phyloP scores from a whole-genome alignment of 2,797 vertebrate species.

The Menidia menidia region DNA sequence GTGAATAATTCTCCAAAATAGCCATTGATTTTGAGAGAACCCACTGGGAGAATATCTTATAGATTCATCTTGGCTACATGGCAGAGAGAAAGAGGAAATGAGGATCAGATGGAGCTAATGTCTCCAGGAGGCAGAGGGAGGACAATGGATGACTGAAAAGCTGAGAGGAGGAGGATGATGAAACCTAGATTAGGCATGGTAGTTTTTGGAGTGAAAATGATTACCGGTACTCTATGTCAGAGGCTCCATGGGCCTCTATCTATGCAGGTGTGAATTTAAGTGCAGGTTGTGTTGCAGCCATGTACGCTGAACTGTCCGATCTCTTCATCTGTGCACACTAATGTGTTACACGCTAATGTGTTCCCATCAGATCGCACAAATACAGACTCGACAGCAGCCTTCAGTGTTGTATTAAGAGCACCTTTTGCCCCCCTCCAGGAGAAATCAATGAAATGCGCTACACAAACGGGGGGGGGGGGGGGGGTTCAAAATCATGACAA shows the following conservation, averaged over 20 bases:
- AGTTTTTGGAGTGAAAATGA: slow-evolving; percentile 66
- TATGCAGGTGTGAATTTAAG: slow-evolving; percentile 24
- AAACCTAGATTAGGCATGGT: slow-evolving; percentile 50
- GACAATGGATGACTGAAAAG: slow-evolving; percentile 54
- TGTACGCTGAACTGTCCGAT: slow-evolving; percentile 31
- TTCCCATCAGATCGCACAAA: slow-evolving; percentile 26
- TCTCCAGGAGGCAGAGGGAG: slow-evolving; percentile 52
- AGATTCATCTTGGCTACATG: slow-evolving; percentile 70
- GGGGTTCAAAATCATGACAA: slow-evolving; percentile 15
- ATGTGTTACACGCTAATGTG: slow-evolving; percentile 33
- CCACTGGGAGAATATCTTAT: slow-evolving; percentile 59
- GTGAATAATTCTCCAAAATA: slow-evolving; percentile 67
- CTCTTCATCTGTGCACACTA: slow-evolving; percentile 42
- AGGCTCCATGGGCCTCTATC: slow-evolving; percentile 24
- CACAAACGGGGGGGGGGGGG: slow-evolving; percentile 53
- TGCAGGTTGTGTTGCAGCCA: slow-evolving; percentile 7
- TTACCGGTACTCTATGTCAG: slow-evolving; percentile 47
- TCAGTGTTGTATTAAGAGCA: slow-evolving; percentile 54
- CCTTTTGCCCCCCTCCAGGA: slow-evolving; percentile 39
- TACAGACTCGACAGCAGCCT: slow-evolving; percentile 43
- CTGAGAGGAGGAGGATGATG: slow-evolving; percentile 39
- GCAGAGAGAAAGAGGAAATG: slow-evolving; percentile 45
- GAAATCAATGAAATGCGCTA: slow-evolving; percentile 61
- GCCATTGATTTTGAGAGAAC: slow-evolving; percentile 74
- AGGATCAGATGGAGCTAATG: slow-evolving; percentile 50